Conservation (phyloP, 2,888 invertebrate genomes). For the Willowsia nigromaculata region DNA sequence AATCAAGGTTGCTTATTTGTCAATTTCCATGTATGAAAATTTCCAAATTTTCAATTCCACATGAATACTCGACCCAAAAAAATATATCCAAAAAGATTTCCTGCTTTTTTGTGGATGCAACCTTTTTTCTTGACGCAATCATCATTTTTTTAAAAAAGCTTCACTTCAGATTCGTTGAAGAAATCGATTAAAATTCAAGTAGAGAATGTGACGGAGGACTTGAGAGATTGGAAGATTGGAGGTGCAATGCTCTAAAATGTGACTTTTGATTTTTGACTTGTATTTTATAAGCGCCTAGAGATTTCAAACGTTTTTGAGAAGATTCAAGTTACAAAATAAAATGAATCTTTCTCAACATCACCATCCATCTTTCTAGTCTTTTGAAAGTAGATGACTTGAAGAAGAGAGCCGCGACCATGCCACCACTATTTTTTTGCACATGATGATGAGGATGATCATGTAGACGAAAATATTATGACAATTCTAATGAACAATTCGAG, state of each 20-base stretch:
- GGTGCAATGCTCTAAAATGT: neutral
- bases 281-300: neutral
- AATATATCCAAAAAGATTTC: neutral
- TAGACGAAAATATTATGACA: slow-evolving; percentile 32
- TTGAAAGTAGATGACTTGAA: neutral
- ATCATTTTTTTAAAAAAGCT: no score
- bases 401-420: no score
- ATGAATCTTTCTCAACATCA: neutral
- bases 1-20: slow-evolving; percentile 10
- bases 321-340: neutral
- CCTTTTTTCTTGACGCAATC: neutral
- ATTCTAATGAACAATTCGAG: slow-evolving; percentile 41
- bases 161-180: no score
- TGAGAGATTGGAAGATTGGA: no score
- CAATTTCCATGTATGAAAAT: neutral
- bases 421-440: neutral
- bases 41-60: neutral
- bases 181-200: neutral
- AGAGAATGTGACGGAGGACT: neutral
- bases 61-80: slow-evolving; percentile 20
- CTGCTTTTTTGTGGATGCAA: neutral
- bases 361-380: neutral
- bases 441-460: neutral
- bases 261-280: neutral
- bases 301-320: neutral